phyloP scores from a whole-genome alignment of 2,888 invertebrate genomes.

The Notocelia uddmanniana region DNA sequence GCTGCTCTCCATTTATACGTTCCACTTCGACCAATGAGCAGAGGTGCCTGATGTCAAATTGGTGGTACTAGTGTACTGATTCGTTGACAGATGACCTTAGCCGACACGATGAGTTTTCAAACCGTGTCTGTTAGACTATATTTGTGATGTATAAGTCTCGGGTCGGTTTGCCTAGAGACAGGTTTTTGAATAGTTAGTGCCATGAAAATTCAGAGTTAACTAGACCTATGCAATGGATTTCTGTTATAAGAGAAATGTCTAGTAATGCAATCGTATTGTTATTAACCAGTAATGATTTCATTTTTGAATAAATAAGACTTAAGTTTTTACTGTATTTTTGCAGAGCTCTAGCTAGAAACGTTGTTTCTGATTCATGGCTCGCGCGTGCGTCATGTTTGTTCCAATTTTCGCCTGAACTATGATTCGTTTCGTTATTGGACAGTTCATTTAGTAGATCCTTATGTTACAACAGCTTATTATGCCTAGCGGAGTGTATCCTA shows the following conservation, averaged over 20 bases:
- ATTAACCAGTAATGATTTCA: too few species aligned
- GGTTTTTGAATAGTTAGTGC: not conserved
- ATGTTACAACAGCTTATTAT: conserved; percentile 28
- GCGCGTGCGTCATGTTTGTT: too few species aligned
- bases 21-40: conserved; percentile 80
- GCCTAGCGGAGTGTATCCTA: conserved; percentile 37
- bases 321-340: too few species aligned
- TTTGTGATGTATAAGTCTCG: conserved; percentile 22
- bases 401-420: too few species aligned
- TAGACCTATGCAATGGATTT: not conserved
- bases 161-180: conserved; percentile 26
- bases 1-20: conserved; percentile 81
- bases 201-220: conserved; percentile 4
- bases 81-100: conserved; percentile 70
- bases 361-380: too few species aligned
- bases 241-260: not conserved
- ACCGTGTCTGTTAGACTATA: conserved; percentile 50
- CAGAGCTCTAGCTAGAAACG: too few species aligned
- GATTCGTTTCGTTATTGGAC: too few species aligned
- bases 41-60: conserved; percentile 81
- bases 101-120: conserved; percentile 52
- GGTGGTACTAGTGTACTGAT: conserved; percentile 64
- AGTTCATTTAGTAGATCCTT: not conserved
- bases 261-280: too few species aligned
- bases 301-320: too few species aligned